Conservation (phyloP, 2,113 vertebrate species). For the Seriola quinqueradiata region DNA sequence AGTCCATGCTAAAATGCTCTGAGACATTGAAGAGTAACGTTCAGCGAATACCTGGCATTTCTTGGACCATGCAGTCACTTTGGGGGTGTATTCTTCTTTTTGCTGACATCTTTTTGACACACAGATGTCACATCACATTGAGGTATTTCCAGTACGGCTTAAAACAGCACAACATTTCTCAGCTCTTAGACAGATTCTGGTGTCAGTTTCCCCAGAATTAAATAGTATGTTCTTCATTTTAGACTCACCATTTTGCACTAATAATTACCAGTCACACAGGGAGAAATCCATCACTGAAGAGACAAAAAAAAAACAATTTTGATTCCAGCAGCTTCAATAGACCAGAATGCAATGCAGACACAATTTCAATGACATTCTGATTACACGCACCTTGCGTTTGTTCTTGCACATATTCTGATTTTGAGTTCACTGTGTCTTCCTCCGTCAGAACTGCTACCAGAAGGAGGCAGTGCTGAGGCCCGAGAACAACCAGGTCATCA, state of each 20-base stretch:
- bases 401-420: neutral
- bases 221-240: neutral
- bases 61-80: conserved; percentile 1
- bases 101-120: conserved; percentile 18
- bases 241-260: conserved; percentile 9
- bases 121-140: conserved; percentile 1
- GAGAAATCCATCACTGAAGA: conserved; percentile 35
- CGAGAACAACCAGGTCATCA: conserved; percentile 96
- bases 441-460: conserved; percentile 89
- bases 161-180: conserved; percentile 16
- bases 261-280: conserved; percentile 20
- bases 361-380: conserved; percentile 28
- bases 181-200: conserved; percentile 20
- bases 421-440: neutral
- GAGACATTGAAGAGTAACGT: neutral
- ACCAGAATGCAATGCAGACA: conserved; percentile 11
- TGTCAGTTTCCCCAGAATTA: conserved; percentile 29
- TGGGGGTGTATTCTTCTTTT: conserved; percentile 5
- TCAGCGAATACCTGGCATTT: conserved; percentile 12
- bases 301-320: conserved; percentile 35
- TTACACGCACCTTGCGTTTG: conserved; percentile 21
- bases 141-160: conserved; percentile 27
- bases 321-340: conserved; percentile 39
- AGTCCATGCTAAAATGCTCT: neutral
- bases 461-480: conserved; percentile 93